Conservation (phyloP, 1,140 invertebrate species). For the Brachionus rotundiformis region DNA sequence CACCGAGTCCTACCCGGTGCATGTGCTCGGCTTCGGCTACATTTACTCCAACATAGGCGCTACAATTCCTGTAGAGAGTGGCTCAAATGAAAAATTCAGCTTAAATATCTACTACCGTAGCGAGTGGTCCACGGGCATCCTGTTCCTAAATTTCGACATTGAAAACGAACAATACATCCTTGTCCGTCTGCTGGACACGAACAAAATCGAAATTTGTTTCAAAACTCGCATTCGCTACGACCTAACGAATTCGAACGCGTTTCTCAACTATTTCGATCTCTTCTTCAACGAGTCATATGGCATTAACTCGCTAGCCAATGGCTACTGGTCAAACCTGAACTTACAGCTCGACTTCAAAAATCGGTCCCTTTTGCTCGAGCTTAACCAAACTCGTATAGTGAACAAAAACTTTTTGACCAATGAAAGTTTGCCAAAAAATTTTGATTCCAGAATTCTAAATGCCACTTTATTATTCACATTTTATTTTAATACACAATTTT, state of each 20-base stretch:
- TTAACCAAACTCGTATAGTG: constrained; percentile 22
- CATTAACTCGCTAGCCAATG: constrained; percentile 27
- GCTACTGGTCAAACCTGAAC: constrained; percentile 17
- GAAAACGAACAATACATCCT: constrained; percentile 48
- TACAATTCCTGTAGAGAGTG: neutral
- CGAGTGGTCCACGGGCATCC: neutral
- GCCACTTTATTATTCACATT: constrained; percentile 5
- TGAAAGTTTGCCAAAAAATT: neutral
- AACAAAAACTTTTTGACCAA: constrained; percentile 32
- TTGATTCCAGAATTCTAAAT: neutral
- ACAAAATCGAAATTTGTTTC: constrained; percentile 6
- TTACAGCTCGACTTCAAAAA: constrained; percentile 23
- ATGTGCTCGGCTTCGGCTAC: constrained; percentile 31
- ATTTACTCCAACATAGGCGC: neutral
- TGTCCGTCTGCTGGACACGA: neutral
- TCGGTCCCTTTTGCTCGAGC: neutral
- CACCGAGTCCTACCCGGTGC: neutral
- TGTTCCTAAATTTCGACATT: constrained; percentile 36
- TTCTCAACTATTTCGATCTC: constrained; percentile 42
- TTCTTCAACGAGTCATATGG: constrained; percentile 11
- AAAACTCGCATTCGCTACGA: constrained; percentile 32
- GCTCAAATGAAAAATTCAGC: neutral
- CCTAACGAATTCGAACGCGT: neutral
- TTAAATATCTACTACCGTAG: neutral
- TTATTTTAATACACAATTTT: constrained; percentile 34